Conservation (phyloP, 2,888 invertebrate species). For the Abrostola triplasia region DNA sequence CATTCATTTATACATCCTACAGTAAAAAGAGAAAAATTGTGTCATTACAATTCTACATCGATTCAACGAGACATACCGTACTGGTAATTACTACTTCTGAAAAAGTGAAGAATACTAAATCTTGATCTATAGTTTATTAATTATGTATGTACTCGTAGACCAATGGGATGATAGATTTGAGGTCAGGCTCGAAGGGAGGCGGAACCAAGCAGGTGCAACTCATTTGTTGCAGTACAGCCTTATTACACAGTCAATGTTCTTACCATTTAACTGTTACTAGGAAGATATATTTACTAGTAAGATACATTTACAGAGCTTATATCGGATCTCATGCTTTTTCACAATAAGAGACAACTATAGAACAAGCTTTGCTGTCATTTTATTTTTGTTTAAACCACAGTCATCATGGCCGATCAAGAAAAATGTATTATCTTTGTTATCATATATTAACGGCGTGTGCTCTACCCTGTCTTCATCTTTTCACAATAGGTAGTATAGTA, state of each 20-base stretch:
- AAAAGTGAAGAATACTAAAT: slow-evolving; percentile 28
- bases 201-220: slow-evolving; percentile 43
- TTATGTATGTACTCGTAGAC: slow-evolving; percentile 27
- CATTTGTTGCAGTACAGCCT: slow-evolving; percentile 30
- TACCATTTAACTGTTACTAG: slow-evolving; percentile 29
- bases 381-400: not conserved
- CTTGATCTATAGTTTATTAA: slow-evolving; percentile 1
- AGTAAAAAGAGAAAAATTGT: slow-evolving; percentile 29
- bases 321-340: not conserved
- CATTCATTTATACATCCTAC: slow-evolving; percentile 38
- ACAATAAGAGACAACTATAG: not conserved
- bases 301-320: slow-evolving; percentile 6
- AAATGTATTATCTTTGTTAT: not conserved
- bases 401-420: not conserved
- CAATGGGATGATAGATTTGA: slow-evolving; percentile 47
- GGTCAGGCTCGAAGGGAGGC: slow-evolving; percentile 51
- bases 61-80: slow-evolving; percentile 26
- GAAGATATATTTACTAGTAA: slow-evolving; percentile 1
- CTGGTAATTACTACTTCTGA: slow-evolving; percentile 34
- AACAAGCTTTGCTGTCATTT: not conserved
- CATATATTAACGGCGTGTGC: not conserved
- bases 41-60: slow-evolving; percentile 43
- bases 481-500: no score
- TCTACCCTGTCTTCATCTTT: no score
- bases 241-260: slow-evolving; percentile 32